Percentiles rank a stretch among this genome's conserved stretches.
Conservation (phyloP, 2,888 invertebrate genomes). For the Pseudococcus viburni region DNA sequence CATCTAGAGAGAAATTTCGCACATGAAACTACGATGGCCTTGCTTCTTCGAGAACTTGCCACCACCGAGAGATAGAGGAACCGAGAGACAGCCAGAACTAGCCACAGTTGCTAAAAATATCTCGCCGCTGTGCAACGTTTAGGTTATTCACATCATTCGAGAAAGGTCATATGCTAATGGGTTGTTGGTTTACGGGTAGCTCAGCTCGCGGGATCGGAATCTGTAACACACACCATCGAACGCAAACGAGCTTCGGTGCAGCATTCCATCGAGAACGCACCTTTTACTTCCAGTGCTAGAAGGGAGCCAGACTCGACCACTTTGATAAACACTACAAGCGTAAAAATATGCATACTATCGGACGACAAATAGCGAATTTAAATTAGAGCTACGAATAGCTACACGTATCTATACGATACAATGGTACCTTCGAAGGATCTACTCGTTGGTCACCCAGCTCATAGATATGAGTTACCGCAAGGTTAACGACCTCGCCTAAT, state of each 20-base stretch:
- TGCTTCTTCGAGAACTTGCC: neutral
- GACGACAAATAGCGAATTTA: slow-evolving; percentile 18
- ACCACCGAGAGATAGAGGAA: neutral
- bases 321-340: neutral
- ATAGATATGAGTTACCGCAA: neutral
- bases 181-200: slow-evolving; percentile 52
- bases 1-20: neutral
- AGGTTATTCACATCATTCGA: slow-evolving; percentile 49
- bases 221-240: neutral
- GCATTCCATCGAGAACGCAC: slow-evolving; percentile 40
- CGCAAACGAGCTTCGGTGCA: neutral
- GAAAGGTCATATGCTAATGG: slow-evolving; percentile 57
- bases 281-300: neutral
- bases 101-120: slow-evolving; percentile 8
- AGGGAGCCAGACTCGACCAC: neutral
- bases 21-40: neutral
- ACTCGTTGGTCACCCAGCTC: neutral
- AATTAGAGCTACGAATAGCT: slow-evolving; percentile 11
- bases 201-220: neutral
- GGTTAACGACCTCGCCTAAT: neutral
- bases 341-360: slow-evolving; percentile 16
- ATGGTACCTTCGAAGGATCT: neutral
- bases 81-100: too few relatives aligned
- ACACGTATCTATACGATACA: neutral
- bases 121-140: neutral